Conservation (phyloP, 2,888 invertebrate genomes). For the Spisula subtruncata region DNA sequence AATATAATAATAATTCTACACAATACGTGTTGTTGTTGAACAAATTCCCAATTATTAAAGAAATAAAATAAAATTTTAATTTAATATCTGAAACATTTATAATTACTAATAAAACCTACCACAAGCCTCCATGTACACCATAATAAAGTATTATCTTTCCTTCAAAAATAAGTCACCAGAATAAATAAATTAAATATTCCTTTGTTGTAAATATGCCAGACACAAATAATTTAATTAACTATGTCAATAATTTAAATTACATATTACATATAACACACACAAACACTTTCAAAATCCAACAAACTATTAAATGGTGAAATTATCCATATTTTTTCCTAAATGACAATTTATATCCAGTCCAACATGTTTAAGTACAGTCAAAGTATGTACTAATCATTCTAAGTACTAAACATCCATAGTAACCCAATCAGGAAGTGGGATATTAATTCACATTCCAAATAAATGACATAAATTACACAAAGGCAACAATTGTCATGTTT, state of each 20-base stretch:
- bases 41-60: too few species aligned
- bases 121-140: too few species aligned
- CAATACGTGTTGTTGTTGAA: too few species aligned
- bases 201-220: too few species aligned
- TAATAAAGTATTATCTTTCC: too few species aligned
- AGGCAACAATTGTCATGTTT: neutral
- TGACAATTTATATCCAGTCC: slow-evolving; percentile 13
- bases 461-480: neutral
- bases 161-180: too few species aligned
- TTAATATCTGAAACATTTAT: too few species aligned
- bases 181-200: too few species aligned
- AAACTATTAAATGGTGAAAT: neutral
- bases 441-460: neutral
- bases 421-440: neutral
- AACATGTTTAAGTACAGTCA: neutral
- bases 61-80: too few species aligned
- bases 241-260: neutral
- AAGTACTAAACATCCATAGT: neutral
- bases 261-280: neutral
- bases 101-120: too few species aligned
- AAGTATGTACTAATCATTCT: neutral
- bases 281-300: neutral
- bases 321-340: neutral
- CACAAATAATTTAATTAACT: too few species aligned
- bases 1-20: too few species aligned